Evolutionary conservation across 2,888 invertebrate genomes (phyloP).

Genomic region (Muschampia plurimacula): DNA sequence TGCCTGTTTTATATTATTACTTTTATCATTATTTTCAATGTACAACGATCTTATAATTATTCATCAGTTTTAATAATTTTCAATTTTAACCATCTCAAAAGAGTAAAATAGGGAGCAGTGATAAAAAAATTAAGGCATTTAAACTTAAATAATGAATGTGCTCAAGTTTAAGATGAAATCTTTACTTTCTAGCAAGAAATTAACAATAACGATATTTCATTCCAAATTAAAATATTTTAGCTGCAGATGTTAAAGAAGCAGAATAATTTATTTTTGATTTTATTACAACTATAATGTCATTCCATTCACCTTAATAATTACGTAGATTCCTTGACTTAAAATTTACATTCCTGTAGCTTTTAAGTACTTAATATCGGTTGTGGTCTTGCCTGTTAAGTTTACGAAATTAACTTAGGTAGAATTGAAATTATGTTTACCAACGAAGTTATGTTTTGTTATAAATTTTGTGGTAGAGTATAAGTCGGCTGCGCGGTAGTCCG

Average conservation of each 20-base stretch:
- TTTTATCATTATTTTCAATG: slow-evolving; percentile 39
- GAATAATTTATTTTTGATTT: slow-evolving; percentile 1
- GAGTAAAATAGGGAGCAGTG: neutral
- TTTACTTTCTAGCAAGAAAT: neutral
- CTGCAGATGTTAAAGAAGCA: neutral
- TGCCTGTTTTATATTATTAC: slow-evolving; percentile 54
- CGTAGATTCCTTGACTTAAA: slow-evolving; percentile 57
- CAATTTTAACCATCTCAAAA: neutral
- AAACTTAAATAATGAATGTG: slow-evolving; percentile 12
- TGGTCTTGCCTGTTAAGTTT: slow-evolving; percentile 87
- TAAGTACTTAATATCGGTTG: slow-evolving; percentile 87
- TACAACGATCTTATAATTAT: slow-evolving; percentile 31
- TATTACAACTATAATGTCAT: slow-evolving; percentile 38
- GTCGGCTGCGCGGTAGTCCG: slow-evolving; percentile 65
- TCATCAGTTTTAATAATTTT: slow-evolving; percentile 8
- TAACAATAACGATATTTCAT: neutral
- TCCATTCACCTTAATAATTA: slow-evolving; percentile 61
- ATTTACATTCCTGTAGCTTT: slow-evolving; percentile 83
- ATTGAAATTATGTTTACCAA: slow-evolving; percentile 84
- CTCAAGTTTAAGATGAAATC: slow-evolving; percentile 19
- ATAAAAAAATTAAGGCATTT: slow-evolving; percentile 14
- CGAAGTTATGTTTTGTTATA: slow-evolving; percentile 79
- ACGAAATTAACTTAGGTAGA: slow-evolving; percentile 80
- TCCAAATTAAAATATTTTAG: neutral
- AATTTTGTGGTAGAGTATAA: slow-evolving; percentile 66